These are phyloP conservation scores for Crocidura indochinensis DNA, from an alignment of 2,797 vertebrate genomes.

Conservation along the genomic window DNA sequence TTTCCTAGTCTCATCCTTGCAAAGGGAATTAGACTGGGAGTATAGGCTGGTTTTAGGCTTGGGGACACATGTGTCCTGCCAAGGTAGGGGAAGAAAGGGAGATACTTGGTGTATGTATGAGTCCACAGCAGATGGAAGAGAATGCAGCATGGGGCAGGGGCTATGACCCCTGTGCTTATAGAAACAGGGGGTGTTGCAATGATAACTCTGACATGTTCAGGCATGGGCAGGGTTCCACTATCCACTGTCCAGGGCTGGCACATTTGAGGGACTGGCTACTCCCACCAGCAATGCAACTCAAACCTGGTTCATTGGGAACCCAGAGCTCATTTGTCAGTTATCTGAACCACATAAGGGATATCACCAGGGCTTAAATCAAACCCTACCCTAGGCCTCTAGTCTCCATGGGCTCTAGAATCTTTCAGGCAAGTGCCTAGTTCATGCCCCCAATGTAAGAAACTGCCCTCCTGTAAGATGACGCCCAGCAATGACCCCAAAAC, in stretches of 20 bases:
- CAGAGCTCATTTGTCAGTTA: background rate
- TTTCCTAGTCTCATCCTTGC: background rate
- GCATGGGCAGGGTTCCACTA: background rate
- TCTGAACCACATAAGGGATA: background rate
- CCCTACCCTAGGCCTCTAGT: background rate
- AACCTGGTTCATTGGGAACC: background rate
- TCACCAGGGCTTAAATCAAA: background rate
- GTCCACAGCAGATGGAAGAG: too few relatives aligned
- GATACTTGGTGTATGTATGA: too few relatives aligned
- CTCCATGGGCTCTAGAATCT: background rate
- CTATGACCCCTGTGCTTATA: too few relatives aligned
- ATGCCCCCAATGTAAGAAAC: background rate
- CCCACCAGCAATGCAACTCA: background rate
- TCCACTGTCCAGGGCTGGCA: background rate
- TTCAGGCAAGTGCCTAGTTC: accelerated
- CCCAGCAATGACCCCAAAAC: too few relatives aligned
- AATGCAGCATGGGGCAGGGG: too few relatives aligned
- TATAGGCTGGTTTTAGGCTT: background rate
- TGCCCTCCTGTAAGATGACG: background rate
- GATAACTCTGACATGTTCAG: background rate
- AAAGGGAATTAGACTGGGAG: background rate
- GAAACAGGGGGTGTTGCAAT: too few relatives aligned
- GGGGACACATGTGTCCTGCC: background rate
- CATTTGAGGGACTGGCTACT: background rate
- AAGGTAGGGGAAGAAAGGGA: background rate